Evolutionary conservation across 2,797 vertebrate genomes (phyloP).

Genomic region (Acomys russatus): DNA sequence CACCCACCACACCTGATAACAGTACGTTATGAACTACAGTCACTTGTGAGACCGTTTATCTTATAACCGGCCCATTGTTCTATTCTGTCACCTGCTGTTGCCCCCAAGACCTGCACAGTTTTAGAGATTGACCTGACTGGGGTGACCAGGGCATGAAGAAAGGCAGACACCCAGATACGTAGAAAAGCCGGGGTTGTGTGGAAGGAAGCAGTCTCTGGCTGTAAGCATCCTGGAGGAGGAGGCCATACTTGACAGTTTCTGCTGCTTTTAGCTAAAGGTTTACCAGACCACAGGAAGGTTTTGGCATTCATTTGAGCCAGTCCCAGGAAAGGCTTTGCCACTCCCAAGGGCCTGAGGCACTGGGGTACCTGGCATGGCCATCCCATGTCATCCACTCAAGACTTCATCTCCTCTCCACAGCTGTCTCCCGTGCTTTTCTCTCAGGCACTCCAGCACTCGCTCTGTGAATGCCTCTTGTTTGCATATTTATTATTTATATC

Average conservation of each 20-base stretch:
- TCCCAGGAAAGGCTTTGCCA: neutral
- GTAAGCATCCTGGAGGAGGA: neutral
- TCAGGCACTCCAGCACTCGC: neutral
- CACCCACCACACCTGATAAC: neutral
- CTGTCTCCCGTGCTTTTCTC: neutral
- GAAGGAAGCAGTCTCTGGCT: neutral
- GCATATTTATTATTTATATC: neutral
- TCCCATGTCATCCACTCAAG: neutral
- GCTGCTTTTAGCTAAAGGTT: neutral
- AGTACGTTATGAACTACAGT: neutral
- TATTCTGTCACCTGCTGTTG: neutral
- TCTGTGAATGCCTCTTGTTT: neutral
- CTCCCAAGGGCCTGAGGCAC: neutral
- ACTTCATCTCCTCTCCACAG: neutral
- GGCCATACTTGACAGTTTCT: neutral
- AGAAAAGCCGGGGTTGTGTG: neutral
- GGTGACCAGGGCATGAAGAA: neutral
- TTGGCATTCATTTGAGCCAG: too few relatives aligned
- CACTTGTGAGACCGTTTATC: neutral
- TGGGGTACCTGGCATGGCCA: neutral
- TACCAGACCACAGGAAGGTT: neutral
- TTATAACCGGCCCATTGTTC: neutral
- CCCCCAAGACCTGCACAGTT: neutral
- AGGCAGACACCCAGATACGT: neutral
- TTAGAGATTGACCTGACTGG: neutral